Evolutionary conservation across 2,888 invertebrate genomes (phyloP).

Genomic region (Yponomeuta sedellus): DNA sequence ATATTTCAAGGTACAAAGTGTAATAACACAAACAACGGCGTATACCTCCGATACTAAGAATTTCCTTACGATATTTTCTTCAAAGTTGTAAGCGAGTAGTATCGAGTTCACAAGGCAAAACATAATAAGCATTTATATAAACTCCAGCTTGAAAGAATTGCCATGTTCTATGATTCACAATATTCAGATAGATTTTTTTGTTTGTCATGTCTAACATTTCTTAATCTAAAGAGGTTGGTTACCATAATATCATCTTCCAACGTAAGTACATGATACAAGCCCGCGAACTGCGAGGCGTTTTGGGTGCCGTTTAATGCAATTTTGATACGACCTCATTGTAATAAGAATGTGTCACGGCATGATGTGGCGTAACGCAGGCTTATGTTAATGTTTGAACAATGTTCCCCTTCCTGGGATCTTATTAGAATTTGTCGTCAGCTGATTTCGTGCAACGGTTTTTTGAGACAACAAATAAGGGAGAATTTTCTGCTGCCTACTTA

Average conservation of each 20-base stretch:
- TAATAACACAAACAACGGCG: too few relatives aligned
- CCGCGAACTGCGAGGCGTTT: slow-evolving; percentile 30
- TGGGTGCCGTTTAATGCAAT: slow-evolving; percentile 53
- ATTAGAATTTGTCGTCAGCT: slow-evolving; percentile 5
- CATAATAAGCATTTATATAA: too few relatives aligned
- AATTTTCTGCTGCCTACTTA: too few relatives aligned
- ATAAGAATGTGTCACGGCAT: slow-evolving; percentile 18
- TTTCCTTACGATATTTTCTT: too few relatives aligned
- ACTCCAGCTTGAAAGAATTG: too few relatives aligned
- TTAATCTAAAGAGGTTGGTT: not conserved
- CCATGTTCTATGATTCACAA: not conserved
- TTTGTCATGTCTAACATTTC: not conserved
- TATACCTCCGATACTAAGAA: too few relatives aligned
- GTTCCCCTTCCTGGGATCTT: slow-evolving; percentile 21
- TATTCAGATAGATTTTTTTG: not conserved
- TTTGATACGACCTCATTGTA: slow-evolving; percentile 50
- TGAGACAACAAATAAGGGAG: too few relatives aligned
- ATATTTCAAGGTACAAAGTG: too few relatives aligned
- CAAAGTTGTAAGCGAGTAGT: too few relatives aligned
- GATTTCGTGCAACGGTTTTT: not conserved
- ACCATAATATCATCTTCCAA: not conserved
- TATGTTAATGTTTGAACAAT: slow-evolving; percentile 25
- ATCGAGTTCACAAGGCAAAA: too few relatives aligned
- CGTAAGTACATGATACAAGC: slow-evolving; percentile 24
- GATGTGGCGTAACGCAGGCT: slow-evolving; percentile 29